Evolutionary conservation across 2,113 vertebrate species (phyloP).

Genomic region (Ciconia stormi): DNA sequence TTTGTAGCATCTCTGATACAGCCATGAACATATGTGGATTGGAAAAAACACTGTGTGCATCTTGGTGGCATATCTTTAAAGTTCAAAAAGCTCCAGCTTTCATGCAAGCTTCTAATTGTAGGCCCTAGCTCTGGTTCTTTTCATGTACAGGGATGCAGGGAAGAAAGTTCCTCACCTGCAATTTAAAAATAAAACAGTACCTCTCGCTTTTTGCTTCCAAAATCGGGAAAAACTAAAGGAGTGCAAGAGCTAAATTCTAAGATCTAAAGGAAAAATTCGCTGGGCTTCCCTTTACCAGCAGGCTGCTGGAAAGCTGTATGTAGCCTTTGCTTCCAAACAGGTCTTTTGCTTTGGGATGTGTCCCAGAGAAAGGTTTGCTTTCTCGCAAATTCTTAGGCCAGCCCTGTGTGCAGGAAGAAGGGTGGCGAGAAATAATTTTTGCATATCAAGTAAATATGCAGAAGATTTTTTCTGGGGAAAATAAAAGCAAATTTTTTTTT

Average conservation of each 20-base stretch:
- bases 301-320: neutral
- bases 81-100: neutral
- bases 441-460: neutral
- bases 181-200: neutral
- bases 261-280: neutral
- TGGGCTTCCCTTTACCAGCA: neutral
- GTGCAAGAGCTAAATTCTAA: neutral
- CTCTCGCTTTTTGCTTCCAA: neutral
- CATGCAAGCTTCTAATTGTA: neutral
- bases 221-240: neutral
- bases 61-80: neutral
- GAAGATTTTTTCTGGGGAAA: neutral
- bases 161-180: neutral
- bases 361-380: neutral
- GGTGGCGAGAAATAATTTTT: neutral
- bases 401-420: neutral
- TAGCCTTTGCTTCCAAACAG: neutral
- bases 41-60: neutral
- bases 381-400: neutral
- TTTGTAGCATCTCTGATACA: neutral
- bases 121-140: neutral
- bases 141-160: accelerated
- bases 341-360: neutral
- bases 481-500: neutral
- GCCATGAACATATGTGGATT: neutral